phyloP scores from a whole-genome alignment of 35 echinoderm and acorn worm species.

The Hemicentrotus pulcherrimus region DNA sequence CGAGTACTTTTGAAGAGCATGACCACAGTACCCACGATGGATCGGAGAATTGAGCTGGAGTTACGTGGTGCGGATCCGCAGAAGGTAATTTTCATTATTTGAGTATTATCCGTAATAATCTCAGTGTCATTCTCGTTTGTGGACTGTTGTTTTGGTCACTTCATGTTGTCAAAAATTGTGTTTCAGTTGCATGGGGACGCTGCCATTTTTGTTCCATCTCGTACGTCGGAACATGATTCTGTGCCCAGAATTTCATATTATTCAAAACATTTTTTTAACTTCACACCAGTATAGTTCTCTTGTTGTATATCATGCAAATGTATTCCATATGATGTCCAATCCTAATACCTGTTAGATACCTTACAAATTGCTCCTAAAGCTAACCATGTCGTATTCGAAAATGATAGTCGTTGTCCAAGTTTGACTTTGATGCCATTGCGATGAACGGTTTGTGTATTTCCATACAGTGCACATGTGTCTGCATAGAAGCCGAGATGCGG shows the following conservation, averaged over 20 bases:
- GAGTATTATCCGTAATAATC: background rate
- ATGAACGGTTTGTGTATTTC: background rate
- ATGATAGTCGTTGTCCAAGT: background rate
- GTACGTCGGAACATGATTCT: background rate
- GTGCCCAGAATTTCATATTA: background rate
- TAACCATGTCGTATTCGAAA: background rate
- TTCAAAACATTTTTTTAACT: background rate
- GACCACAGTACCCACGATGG: constrained; percentile 6
- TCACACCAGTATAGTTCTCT: background rate
- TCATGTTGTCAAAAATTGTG: background rate
- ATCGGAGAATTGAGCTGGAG: constrained; percentile 45
- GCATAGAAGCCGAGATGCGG: background rate
- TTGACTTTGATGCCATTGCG: background rate
- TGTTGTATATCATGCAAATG: background rate
- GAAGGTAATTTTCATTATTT: constrained; percentile 9
- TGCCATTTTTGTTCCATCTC: constrained; percentile 37
- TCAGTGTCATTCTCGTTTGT: background rate
- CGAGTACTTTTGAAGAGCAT: constrained; percentile 29
- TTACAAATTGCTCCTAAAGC: background rate
- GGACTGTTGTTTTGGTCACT: background rate
- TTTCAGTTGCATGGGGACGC: constrained; percentile 9
- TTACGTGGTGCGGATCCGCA: constrained; percentile 42
- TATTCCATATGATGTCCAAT: background rate
- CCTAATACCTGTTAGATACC: background rate
- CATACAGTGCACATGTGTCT: background rate